Evolutionary conservation across 1,140 invertebrate species (phyloP).

Genomic region (Zaprionus africanus): DNA sequence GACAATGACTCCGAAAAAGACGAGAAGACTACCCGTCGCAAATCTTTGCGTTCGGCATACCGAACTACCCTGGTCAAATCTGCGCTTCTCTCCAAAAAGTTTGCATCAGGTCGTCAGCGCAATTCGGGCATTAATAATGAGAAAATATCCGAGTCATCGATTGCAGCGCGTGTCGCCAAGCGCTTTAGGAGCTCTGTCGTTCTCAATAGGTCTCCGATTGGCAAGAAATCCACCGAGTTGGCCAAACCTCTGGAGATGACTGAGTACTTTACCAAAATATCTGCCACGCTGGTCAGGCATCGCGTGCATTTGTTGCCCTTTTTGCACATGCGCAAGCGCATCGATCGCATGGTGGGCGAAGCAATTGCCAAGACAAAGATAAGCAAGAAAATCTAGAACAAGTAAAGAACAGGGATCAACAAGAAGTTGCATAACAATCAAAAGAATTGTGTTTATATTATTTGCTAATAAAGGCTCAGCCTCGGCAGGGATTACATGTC

Average conservation of each 20-base stretch:
- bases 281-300: constrained; percentile 20
- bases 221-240: constrained; percentile 6
- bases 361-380: constrained; percentile 14
- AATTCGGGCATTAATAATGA: neutral
- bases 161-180: constrained; percentile 39
- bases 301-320: constrained; percentile 21
- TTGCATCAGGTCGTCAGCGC: neutral
- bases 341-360: constrained; percentile 31
- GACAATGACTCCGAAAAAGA: neutral
- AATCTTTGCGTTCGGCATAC: constrained; percentile 14
- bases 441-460: neutral
- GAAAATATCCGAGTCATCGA: neutral
- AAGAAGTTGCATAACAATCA: neutral
- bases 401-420: neutral
- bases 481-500: neutral
- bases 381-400: neutral
- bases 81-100: neutral
- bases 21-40: neutral
- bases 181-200: neutral
- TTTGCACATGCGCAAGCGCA: constrained; percentile 1
- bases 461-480: constrained; percentile 7
- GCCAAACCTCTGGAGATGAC: constrained; percentile 29
- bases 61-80: neutral
- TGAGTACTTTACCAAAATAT: constrained; percentile 26
- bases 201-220: constrained; percentile 2